Evolutionary conservation across 2,113 vertebrate species (phyloP).

Genomic region (Terrapene triunguis): DNA sequence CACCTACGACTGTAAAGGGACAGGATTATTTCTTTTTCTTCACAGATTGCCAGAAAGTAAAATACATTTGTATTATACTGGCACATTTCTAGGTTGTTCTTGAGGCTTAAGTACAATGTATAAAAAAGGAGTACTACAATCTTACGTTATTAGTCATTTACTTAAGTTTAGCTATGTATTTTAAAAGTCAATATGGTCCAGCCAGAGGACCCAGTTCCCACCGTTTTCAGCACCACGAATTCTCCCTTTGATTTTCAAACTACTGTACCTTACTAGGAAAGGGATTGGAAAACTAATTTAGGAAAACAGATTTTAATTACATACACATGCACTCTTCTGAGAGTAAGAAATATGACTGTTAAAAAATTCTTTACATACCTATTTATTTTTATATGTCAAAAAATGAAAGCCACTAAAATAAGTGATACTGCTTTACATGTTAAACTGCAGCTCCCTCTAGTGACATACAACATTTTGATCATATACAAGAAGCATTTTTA

Average conservation of each 20-base stretch:
- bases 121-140: not conserved
- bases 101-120: not conserved
- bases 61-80: not conserved
- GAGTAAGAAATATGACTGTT: not conserved
- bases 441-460: constrained; percentile 73
- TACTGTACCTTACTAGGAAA: not conserved
- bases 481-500: not conserved
- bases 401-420: not conserved
- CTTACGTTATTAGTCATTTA: not conserved
- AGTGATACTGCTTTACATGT: not conserved
- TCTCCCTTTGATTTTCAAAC: not conserved
- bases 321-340: not conserved
- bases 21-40: not conserved
- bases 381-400: not conserved
- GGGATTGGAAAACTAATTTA: not conserved
- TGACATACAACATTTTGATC: not conserved
- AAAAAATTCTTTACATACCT: not conserved
- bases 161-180: not conserved
- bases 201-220: not conserved
- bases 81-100: not conserved
- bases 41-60: not conserved
- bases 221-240: not conserved
- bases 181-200: not conserved
- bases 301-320: not conserved
- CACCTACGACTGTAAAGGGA: not conserved